Evolutionary conservation across 37 sponge, comb jelly and placozoan species (phyloP).

Genomic region (Chondrilla cf. caribensis): DNA sequence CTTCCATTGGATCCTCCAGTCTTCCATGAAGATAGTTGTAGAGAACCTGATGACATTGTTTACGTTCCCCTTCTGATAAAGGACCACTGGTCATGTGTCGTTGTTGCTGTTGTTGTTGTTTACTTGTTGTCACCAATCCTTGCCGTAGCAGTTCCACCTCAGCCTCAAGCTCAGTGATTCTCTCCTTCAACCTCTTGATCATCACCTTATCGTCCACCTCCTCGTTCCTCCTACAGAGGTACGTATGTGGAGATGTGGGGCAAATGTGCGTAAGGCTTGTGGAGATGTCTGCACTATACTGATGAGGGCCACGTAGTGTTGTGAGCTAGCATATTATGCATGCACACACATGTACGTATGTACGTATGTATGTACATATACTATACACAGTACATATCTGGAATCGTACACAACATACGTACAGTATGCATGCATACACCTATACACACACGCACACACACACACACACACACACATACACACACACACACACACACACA

Average conservation of each 20-base stretch:
- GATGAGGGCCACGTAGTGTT: no score
- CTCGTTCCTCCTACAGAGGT: slow-evolving; percentile 79
- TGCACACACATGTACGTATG: neutral
- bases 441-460: no score
- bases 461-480: no score
- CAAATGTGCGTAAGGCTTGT: no score
- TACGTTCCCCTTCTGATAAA: slow-evolving; percentile 32
- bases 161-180: slow-evolving; percentile 63
- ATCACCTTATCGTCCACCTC: slow-evolving; percentile 85
- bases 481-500: no score
- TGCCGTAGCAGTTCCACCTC: slow-evolving; percentile 44
- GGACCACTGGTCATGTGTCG: neutral
- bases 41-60: slow-evolving; percentile 56
- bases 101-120: no score
- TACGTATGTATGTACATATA: neutral
- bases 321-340: neutral
- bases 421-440: slow-evolving; percentile 8
- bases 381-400: no score
- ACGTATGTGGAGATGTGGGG: neutral
- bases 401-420: neutral
- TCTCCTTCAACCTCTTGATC: slow-evolving; percentile 67
- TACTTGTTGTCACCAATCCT: neutral
- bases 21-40: slow-evolving; percentile 67
- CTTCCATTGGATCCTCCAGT: slow-evolving; percentile 56
- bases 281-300: no score